Base-by-base conservation (phyloP, 2,113 vertebrate genomes). In the Platichthys flesus region DNA sequence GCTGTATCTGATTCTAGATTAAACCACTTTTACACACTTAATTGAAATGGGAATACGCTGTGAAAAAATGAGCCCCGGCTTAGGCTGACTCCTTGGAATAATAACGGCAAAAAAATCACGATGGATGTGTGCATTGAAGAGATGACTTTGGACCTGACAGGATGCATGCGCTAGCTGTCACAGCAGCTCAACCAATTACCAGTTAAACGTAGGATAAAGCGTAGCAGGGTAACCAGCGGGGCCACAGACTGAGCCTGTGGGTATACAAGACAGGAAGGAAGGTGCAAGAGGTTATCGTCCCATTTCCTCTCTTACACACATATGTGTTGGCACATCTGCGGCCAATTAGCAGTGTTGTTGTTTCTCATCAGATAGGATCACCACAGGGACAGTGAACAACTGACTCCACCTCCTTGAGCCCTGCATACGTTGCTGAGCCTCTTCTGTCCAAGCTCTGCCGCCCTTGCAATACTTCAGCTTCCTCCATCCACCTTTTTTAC, bases 1-100 rank as follows among this genome's bases (percentile, higher is more conserved):
- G 28, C 75, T 56, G 51, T 82, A 85, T 91, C 83, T 76, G 78
- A 91, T 88, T 71, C 23, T n/a, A 81, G 70, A 81, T 89, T 78
- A 87, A 83, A 77, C 69, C 68, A 76, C 77, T 81, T 82, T 74
- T 75, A 78, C 79, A 77, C 49, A 66, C 74, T 76, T 81, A 74
- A 87, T 76, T 87, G 74, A 90, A 90, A 86, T 75, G 59, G 59
- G 66, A 77, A 71, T 71, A 82, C 83, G 70, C 54, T 40, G 61
- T 80, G 57, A 78, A 81, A 83, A 77, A 85, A 77, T 37, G 23
- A 79, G 58, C 54, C 65, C 15, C 8, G 20, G 57, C 52, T 73
- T 35, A 52, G 23, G 21, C 57, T 18, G 37, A 23, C 15, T 71
- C 16, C 7, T 15, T 49, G 52, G 56, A 70, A 69, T 58, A 54